phyloP scores from a whole-genome alignment of 2,797 vertebrate genomes.

The Protonibea diacanthus region DNA sequence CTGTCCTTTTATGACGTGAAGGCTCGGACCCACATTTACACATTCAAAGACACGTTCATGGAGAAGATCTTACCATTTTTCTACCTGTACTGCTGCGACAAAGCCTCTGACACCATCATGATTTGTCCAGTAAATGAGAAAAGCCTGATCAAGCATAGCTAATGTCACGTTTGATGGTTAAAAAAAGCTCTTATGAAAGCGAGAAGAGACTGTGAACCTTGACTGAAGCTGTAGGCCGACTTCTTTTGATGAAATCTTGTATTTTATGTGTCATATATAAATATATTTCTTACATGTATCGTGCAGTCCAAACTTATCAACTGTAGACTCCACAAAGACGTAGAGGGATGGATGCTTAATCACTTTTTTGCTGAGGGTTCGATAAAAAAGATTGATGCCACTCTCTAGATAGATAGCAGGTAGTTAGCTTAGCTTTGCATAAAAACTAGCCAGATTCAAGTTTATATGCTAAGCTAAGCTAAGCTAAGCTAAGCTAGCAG shows the following conservation, averaged over 20 bases:
- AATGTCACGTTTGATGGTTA: conserved; percentile 20
- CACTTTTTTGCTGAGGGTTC: not conserved
- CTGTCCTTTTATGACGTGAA: conserved; percentile 84
- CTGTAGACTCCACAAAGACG: not conserved
- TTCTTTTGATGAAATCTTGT: not conserved
- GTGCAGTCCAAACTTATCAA: not conserved
- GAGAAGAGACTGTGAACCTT: not conserved
- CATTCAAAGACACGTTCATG: conserved; percentile 79
- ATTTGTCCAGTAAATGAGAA: conserved; percentile 76
- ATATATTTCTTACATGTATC: conserved; percentile 4
- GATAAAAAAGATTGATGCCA: too few species aligned
- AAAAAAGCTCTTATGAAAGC: not conserved
- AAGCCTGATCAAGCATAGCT: conserved; percentile 72
- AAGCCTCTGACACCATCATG: conserved; percentile 83
- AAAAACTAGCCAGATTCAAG: too few species aligned
- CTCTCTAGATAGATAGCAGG: not conserved
- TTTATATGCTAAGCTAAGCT: too few species aligned
- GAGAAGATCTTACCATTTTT: conserved; percentile 86
- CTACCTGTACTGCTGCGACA: conserved; percentile 88
- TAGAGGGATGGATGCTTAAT: not conserved
- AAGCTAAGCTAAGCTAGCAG: too few species aligned
- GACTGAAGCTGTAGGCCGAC: too few species aligned
- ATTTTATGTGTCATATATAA: conserved; percentile 18
- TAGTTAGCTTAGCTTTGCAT: not conserved
- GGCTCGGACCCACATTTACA: conserved; percentile 82